phyloP scores from a whole-genome alignment of 2,888 invertebrate species.

The Thysanoteuthis rhombus region DNA sequence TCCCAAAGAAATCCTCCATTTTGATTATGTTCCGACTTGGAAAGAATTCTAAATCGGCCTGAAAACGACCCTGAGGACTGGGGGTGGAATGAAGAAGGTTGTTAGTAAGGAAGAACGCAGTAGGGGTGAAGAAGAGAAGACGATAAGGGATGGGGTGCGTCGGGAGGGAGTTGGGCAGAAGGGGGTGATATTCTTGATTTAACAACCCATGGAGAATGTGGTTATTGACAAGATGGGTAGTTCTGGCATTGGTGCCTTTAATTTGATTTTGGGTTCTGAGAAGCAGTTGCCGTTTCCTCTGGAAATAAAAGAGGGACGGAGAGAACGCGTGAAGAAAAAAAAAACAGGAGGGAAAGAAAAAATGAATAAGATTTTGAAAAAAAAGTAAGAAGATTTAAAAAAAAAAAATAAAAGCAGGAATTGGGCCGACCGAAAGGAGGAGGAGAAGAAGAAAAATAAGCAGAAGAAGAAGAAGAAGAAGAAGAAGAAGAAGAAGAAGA shows the following conservation, averaged over 20 bases:
- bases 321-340: too few species aligned
- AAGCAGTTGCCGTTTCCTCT: background rate
- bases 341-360: background rate
- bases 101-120: too few species aligned
- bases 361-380: too few species aligned
- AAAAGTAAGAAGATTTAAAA: too few species aligned
- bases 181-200: background rate
- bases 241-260: background rate
- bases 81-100: background rate
- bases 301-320: background rate
- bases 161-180: background rate
- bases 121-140: background rate
- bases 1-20: background rate
- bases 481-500: background rate
- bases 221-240: background rate
- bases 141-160: background rate
- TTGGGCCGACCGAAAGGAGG: background rate
- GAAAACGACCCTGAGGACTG: background rate
- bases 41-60: background rate
- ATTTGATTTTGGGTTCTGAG: background rate
- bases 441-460: too few species aligned
- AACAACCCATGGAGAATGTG: conserved; percentile 12
- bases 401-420: too few species aligned
- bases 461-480: background rate
- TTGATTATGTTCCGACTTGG: conserved; percentile 12